Percentiles rank a stretch among this genome's conserved stretches.
phyloP scores from a whole-genome alignment of 2,113 vertebrate species.

The Electrona antarctica region DNA sequence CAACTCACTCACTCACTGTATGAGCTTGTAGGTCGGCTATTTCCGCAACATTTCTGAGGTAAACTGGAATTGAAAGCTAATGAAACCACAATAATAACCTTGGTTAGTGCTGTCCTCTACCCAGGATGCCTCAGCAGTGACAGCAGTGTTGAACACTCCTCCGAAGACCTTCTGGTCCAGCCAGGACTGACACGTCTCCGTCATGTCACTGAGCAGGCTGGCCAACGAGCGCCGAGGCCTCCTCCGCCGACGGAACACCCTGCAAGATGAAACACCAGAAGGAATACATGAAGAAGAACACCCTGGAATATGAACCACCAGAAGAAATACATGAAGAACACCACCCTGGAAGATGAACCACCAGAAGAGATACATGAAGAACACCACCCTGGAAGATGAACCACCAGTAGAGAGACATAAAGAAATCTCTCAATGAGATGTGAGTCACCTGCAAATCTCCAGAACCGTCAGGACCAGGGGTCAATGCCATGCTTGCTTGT shows the following conservation, averaged over 20 bases:
- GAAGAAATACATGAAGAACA: not conserved
- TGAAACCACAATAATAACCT: no score
- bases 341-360: slow-evolving; percentile 67
- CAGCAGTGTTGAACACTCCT: slow-evolving; percentile 45
- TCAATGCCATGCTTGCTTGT: no score
- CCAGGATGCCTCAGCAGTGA: slow-evolving; percentile 61
- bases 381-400: no score
- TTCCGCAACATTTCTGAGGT: no score
- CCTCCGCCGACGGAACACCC: slow-evolving; percentile 81
- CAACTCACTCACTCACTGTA: no score
- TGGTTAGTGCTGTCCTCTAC: slow-evolving; percentile 17
- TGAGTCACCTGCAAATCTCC: no score
- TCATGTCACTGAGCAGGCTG: slow-evolving; percentile 75
- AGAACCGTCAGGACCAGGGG: no score
- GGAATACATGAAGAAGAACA: not conserved
- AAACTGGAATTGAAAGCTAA: no score
- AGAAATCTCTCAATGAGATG: no score
- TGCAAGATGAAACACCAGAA: slow-evolving; percentile 45
- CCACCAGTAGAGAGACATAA: not conserved
- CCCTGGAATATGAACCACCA: no score
- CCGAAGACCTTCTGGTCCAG: slow-evolving; percentile 74
- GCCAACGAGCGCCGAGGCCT: slow-evolving; percentile 72
- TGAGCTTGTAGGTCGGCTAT: no score
- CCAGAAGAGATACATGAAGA: not conserved
- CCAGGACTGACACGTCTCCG: slow-evolving; percentile 78